phyloP scores from a whole-genome alignment of 2,888 invertebrate genomes.

The Epinotia brunnichana region DNA sequence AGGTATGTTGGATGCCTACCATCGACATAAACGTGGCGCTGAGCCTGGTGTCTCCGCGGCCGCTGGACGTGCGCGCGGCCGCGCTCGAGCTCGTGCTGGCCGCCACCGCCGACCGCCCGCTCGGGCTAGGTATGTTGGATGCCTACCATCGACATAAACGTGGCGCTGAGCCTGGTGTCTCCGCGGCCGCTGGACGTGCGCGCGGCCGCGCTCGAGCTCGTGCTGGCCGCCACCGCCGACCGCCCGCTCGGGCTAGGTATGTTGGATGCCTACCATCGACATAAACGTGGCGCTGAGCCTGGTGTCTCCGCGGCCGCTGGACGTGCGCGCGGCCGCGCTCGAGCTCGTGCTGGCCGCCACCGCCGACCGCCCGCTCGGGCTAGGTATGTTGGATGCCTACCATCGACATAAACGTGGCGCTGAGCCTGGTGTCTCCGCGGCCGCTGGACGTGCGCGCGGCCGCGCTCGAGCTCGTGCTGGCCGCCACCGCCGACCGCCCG shows the following conservation, averaged over 20 bases:
- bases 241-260: constrained; percentile 44
- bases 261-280: not conserved
- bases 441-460: too few relatives aligned
- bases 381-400: too few relatives aligned
- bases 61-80: constrained; percentile 54
- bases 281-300: too few relatives aligned
- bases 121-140: constrained; percentile 44
- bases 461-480: too few relatives aligned
- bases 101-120: constrained; percentile 35
- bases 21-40: constrained; percentile 38
- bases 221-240: constrained; percentile 45
- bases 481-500: too few relatives aligned
- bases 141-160: not conserved
- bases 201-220: constrained; percentile 63
- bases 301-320: too few relatives aligned
- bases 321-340: too few relatives aligned
- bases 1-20: constrained; percentile 28
- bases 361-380: too few relatives aligned
- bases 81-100: constrained; percentile 59
- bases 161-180: constrained; percentile 44
- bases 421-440: too few relatives aligned
- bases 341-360: too few relatives aligned
- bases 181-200: constrained; percentile 47
- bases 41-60: constrained; percentile 35
- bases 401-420: too few relatives aligned